Evolutionary conservation across 92 coral and sea anemone genomes (phyloP).

Genomic region (Actinostola sp.): DNA sequence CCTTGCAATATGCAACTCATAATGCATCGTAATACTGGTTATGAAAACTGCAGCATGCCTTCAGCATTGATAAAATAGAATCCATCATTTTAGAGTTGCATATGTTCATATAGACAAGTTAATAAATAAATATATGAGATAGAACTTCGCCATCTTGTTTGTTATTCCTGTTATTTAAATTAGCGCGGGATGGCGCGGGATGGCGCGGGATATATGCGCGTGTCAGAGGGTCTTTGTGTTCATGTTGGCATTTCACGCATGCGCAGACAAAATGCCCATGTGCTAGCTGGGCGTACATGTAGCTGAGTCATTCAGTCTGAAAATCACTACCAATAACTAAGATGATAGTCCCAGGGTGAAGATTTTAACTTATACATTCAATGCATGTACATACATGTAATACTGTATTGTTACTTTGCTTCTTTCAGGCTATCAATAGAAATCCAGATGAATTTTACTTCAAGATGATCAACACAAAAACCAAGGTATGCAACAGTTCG

Average conservation of each 20-base stretch:
- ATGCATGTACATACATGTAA: constrained; percentile 3
- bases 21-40: no score
- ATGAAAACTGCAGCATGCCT: no score
- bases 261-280: background rate
- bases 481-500: constrained; percentile 43
- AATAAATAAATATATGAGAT: no score
- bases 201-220: no score
- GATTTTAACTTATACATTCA: background rate
- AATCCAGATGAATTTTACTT: constrained; percentile 99
- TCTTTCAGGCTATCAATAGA: constrained; percentile 72
- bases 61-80: no score
- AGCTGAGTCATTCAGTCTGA: background rate
- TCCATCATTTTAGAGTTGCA: no score
- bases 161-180: no score
- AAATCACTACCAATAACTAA: background rate
- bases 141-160: no score
- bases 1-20: no score
- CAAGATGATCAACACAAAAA: constrained; percentile 89
- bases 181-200: no score
- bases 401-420: background rate
- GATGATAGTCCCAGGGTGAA: background rate
- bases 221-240: no score
- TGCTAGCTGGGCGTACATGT: background rate
- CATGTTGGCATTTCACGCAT: background rate
- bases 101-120: no score